Percentiles rank a stretch among this genome's conserved stretches.
These are phyloP conservation scores for Ammospiza caudacuta DNA, from an alignment of 2,113 vertebrate species.

Conservation along the genomic window DNA sequence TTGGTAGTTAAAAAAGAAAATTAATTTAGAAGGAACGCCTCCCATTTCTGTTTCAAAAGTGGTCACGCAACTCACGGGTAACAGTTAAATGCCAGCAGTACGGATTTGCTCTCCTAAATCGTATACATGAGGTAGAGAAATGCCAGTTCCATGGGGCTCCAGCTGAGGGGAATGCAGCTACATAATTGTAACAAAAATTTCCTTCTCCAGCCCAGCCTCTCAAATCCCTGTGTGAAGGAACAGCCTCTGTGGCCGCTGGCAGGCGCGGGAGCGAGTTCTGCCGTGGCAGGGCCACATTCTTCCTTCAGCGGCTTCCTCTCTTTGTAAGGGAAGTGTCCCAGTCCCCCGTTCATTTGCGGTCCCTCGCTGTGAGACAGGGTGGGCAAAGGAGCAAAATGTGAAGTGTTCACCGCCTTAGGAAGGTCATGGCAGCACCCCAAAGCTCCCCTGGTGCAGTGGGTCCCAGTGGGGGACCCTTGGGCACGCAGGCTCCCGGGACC, in stretches of 20 bases:
- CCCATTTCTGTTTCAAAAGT: slow-evolving; percentile 40
- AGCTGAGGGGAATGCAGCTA: background rate
- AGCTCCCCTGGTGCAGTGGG: fast-evolving
- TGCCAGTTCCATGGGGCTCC: background rate
- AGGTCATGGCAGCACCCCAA: background rate
- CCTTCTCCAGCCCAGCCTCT: background rate
- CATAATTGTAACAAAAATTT: background rate
- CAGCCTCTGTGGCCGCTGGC: background rate
- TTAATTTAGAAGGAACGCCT: slow-evolving; percentile 42
- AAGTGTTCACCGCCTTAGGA: background rate
- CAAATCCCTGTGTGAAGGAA: background rate
- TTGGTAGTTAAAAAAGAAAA: slow-evolving; percentile 70
- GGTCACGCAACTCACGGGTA: background rate
- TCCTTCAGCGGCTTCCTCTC: background rate
- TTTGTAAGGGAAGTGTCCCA: background rate
- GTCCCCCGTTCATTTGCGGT: fast-evolving
- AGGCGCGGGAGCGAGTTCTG: fast-evolving
- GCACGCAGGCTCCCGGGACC: fast-evolving
- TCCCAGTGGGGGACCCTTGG: background rate
- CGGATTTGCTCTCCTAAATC: background rate
- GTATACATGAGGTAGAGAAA: background rate
- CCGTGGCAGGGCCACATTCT: background rate
- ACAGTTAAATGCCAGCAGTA: background rate
- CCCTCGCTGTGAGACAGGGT: fast-evolving
- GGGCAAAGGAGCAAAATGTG: background rate